Base-by-base conservation (phyloP, 2,888 invertebrate genomes). In the Osmoderma eremita region DNA sequence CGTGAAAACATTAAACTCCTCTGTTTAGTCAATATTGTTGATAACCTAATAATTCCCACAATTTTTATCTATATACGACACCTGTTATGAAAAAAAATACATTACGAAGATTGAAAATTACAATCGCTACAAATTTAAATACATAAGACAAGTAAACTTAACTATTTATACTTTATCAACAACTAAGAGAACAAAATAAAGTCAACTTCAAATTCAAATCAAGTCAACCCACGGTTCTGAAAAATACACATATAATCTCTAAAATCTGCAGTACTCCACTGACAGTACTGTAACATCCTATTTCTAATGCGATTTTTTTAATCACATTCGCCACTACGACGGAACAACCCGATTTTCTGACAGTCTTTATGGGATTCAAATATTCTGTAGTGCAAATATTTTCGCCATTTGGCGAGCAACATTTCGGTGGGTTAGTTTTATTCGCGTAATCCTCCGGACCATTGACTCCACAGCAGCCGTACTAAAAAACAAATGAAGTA, bases 381-480 rank as follows among this genome's bases (percentile, higher is more conserved):
- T 41, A 41, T 63, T 67, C 69, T n/a, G 53, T 42, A 5, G 51
- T 61, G 39, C 71, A 71, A 18, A 62, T n/a, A 10, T 62, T 62
- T 8, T 71, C 54, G 2, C 56, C 17, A n/a, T 68, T 48, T 2
- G 3, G 1, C 30, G 42, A 54, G 18, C 71, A 71, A 61, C 71
- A 71, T 53, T 13, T 54, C 53, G 13, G 49, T 30, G 5, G 5
- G 30, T 2, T 6, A 6, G 1, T 30, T 30, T 30, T 6, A 30
- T 48, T 30, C 1, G 65, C 22, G 63, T 71, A 74, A 64, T 72
- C 72, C 15, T 70, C 36, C 3, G 70, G 65, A 3, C 71, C 67
- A 30, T 70, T 63, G 8, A 72, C 63, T 36, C 72, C 73, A 63
- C 73, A 73, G 51, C 73, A 73, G 41, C 70, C 50, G 39, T 70